Percentiles rank a stretch among this genome's conserved stretches.
These are phyloP conservation scores for Pluvialis apricaria DNA, from an alignment of 2,113 vertebrate species.

Conservation along the genomic window DNA sequence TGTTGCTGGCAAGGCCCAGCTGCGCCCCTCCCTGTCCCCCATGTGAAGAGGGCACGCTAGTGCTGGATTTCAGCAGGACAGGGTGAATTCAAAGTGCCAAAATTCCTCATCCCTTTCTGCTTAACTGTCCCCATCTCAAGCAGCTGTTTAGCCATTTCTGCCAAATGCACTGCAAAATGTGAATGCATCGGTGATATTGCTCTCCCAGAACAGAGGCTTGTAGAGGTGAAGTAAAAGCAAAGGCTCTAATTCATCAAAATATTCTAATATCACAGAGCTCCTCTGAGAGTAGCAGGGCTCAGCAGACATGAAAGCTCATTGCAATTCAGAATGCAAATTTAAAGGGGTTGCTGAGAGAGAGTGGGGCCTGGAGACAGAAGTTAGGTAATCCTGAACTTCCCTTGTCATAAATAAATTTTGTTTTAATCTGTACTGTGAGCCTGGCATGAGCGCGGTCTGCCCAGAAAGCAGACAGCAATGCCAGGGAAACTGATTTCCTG, in stretches of 20 bases:
- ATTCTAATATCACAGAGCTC: conserved; percentile 13
- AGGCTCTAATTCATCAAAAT: conserved; percentile 26
- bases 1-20: background rate
- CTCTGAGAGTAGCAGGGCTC: background rate
- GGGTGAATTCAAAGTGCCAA: background rate
- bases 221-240: background rate
- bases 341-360: background rate
- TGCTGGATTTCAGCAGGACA: background rate
- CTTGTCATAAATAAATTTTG: background rate
- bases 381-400: background rate
- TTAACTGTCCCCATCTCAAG: background rate
- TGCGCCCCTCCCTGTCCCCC: background rate
- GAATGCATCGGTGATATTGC: background rate
- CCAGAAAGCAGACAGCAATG: background rate
- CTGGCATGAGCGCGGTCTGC: background rate
- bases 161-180: background rate
- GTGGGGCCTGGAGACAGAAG: background rate
- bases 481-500: background rate
- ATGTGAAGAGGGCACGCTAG: fast-evolving
- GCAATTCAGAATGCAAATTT: background rate
- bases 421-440: background rate
- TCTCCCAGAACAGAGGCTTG: background rate
- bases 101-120: background rate
- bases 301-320: background rate
- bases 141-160: background rate